These are phyloP conservation scores for Eristalis tenax DNA, from an alignment of 2,888 invertebrate genomes.

Conservation along the genomic window DNA sequence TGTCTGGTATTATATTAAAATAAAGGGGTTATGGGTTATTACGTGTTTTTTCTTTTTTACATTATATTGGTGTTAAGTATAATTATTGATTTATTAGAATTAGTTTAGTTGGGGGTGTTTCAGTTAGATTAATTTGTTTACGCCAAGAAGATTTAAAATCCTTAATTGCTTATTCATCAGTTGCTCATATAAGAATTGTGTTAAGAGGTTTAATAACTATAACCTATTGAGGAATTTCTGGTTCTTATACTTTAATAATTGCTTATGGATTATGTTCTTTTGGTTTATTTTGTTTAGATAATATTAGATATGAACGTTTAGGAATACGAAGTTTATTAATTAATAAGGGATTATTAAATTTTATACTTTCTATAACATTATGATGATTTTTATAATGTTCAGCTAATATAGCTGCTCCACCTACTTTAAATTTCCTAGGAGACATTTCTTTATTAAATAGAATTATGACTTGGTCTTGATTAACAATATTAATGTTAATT, in stretches of 20 bases:
- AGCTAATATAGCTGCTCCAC: slow-evolving; percentile 86
- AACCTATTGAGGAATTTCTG: slow-evolving; percentile 83
- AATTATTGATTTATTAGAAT: slow-evolving; percentile 83
- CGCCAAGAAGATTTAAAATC: slow-evolving; percentile 87
- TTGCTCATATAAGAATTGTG: slow-evolving; percentile 86
- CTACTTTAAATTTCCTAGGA: slow-evolving; percentile 86
- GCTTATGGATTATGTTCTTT: slow-evolving; percentile 86
- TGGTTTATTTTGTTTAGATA: slow-evolving; percentile 85
- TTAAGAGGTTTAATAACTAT: slow-evolving; percentile 84
- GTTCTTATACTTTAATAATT: slow-evolving; percentile 84
- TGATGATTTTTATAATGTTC: slow-evolving; percentile 86
- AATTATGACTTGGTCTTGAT: slow-evolving; percentile 82
- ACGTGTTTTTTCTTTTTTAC: slow-evolving; percentile 83
- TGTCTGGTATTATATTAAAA: slow-evolving; percentile 88
- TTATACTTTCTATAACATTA: slow-evolving; percentile 84
- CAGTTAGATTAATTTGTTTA: slow-evolving; percentile 86
- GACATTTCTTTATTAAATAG: slow-evolving; percentile 86
- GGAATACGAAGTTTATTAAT: slow-evolving; percentile 84
- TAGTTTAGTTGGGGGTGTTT: slow-evolving; percentile 84
- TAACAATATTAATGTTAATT: slow-evolving; percentile 83
- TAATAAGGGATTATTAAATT: slow-evolving; percentile 85
- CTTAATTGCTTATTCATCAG: slow-evolving; percentile 87
- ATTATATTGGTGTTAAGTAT: slow-evolving; percentile 81
- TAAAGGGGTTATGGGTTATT: slow-evolving; percentile 87
- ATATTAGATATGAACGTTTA: slow-evolving; percentile 85